Percentiles rank a stretch among this genome's conserved stretches.
phyloP scores from a whole-genome alignment of 2,888 invertebrate species.

The Pandemis heparana region DNA sequence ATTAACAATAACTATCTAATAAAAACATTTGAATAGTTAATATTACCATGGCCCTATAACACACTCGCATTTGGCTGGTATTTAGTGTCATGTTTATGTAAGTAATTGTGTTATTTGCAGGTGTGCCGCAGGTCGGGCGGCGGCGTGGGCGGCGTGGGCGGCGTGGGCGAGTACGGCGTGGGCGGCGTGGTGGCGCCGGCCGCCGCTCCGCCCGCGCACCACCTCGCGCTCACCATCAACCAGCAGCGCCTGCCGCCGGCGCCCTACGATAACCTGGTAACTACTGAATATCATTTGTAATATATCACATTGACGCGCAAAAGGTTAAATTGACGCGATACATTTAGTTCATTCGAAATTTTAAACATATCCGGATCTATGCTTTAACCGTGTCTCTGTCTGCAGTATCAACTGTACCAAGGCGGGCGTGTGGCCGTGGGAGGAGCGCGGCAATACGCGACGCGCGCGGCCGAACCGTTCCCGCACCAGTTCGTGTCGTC shows the following conservation, averaged over 20 bases:
- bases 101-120: constrained; percentile 54
- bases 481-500: constrained; percentile 97
- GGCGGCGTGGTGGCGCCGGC: constrained; percentile 76
- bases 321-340: too few relatives aligned
- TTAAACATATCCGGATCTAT: too few relatives aligned
- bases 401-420: constrained; percentile 92
- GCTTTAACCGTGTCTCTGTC: not conserved
- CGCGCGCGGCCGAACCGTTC: constrained; percentile 91
- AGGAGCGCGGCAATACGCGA: constrained; percentile 89
- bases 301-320: too few relatives aligned
- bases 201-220: constrained; percentile 82
- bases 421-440: constrained; percentile 85
- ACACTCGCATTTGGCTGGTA: too few relatives aligned
- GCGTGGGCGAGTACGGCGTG: constrained; percentile 56
- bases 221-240: constrained; percentile 97
- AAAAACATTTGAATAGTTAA: too few relatives aligned
- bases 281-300: constrained; percentile 22
- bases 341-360: too few relatives aligned
- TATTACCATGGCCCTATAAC: too few relatives aligned
- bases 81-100: not conserved
- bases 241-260: constrained; percentile 93
- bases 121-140: constrained; percentile 81
- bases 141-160: constrained; percentile 65
- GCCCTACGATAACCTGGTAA: constrained; percentile 91
- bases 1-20: too few relatives aligned